These are phyloP conservation scores for human DNA, from an alignment of 2,113 vertebrate species.

Conservation along the genomic window DNA sequence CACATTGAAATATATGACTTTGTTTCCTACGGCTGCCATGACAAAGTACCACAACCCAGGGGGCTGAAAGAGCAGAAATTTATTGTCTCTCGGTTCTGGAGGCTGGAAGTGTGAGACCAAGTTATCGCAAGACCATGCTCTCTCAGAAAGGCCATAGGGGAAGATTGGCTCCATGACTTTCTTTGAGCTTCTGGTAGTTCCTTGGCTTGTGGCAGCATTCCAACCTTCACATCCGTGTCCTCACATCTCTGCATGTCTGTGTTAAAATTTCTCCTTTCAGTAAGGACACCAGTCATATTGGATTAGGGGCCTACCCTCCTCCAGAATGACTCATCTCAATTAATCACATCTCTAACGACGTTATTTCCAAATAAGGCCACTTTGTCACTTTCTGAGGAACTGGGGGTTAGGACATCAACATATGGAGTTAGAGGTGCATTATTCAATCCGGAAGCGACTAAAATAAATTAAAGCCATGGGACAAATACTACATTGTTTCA, in stretches of 20 bases:
- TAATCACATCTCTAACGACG: rapidly evolving
- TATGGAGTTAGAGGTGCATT: too few species aligned
- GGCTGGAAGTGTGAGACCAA: too few species aligned
- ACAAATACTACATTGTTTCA: not conserved
- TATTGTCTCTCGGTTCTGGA: rapidly evolving
- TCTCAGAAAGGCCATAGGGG: rapidly evolving
- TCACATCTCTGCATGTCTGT: not conserved
- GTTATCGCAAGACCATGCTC: rapidly evolving
- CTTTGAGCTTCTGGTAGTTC: not conserved
- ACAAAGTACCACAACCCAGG: rapidly evolving
- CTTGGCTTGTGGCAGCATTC: not conserved
- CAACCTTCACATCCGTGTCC: too few species aligned
- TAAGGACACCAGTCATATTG: not conserved
- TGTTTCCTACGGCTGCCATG: not conserved
- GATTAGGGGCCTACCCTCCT: not conserved
- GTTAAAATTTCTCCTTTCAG: not conserved
- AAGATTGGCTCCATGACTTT: rapidly evolving
- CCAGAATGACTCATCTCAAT: not conserved
- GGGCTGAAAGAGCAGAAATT: too few species aligned
- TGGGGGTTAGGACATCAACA: not conserved
- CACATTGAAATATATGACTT: not conserved
- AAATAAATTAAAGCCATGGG: not conserved
- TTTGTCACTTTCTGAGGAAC: not conserved
- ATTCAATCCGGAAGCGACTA: rapidly evolving
- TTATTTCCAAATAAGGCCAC: too few species aligned